A percentile compares a stretch with the other conserved stretches of the same genome.
Evolutionary conservation across 1,140 invertebrate species (phyloP).

Genomic region (Scaptomyza hsui): DNA sequence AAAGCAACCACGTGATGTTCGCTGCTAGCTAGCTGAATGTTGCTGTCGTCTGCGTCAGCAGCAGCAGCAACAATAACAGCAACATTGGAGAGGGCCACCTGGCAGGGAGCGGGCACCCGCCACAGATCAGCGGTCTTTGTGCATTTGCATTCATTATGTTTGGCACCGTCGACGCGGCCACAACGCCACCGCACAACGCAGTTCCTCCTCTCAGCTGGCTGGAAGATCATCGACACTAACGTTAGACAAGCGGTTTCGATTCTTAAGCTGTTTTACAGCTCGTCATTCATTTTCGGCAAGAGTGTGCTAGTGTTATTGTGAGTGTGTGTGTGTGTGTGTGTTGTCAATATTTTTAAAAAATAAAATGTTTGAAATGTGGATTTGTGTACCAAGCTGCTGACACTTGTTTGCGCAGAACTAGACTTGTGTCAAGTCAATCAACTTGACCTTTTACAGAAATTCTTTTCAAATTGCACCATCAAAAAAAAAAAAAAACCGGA

Average conservation of each 20-base stretch:
- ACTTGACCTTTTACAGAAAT: slow-evolving; percentile 68
- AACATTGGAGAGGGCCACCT: slow-evolving; percentile 35
- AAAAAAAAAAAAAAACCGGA: slow-evolving; percentile 9
- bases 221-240: slow-evolving; percentile 23
- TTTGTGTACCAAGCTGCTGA: slow-evolving; percentile 71
- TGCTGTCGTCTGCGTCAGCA: slow-evolving; percentile 33
- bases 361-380: slow-evolving; percentile 61
- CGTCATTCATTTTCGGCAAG: slow-evolving; percentile 50
- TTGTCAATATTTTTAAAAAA: slow-evolving; percentile 56
- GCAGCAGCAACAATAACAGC: slow-evolving; percentile 12
- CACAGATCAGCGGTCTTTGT: slow-evolving; percentile 64
- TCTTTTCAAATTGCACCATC: slow-evolving; percentile 18
- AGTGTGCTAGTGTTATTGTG: background rate
- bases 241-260: slow-evolving; percentile 39
- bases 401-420: slow-evolving; percentile 62
- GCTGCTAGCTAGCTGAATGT: slow-evolving; percentile 10
- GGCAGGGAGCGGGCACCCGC: slow-evolving; percentile 54
- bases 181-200: slow-evolving; percentile 56
- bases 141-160: slow-evolving; percentile 82
- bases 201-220: slow-evolving; percentile 13
- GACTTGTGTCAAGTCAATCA: slow-evolving; percentile 54
- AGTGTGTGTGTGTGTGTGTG: slow-evolving; percentile 29
- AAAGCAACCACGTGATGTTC: slow-evolving; percentile 42
- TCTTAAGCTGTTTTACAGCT: slow-evolving; percentile 50
- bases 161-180: slow-evolving; percentile 73